phyloP scores from a whole-genome alignment of 2,888 invertebrate genomes.

The Imbricaverruca yamaguchii region DNA sequence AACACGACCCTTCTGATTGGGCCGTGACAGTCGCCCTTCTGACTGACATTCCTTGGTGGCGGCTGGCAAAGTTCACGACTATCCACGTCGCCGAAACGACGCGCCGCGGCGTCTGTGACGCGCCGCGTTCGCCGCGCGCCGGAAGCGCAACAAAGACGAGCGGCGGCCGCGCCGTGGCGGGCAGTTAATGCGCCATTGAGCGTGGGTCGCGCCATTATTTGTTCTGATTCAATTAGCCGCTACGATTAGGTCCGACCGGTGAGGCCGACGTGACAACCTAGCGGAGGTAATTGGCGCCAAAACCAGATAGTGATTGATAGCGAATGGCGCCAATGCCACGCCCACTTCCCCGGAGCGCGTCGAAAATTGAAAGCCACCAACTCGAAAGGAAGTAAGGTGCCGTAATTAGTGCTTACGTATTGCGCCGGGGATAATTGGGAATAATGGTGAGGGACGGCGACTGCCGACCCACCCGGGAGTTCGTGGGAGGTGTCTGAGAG shows the following conservation, averaged over 20 bases:
- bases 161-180: not conserved
- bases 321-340: constrained; percentile 1
- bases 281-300: not conserved
- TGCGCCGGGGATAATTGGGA: constrained; percentile 19
- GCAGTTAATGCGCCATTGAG: not conserved
- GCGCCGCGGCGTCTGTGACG: not conserved
- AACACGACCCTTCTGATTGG: not conserved
- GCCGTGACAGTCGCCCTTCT: not conserved
- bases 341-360: not conserved
- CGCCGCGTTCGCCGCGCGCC: not conserved
- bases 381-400: not conserved
- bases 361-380: not conserved
- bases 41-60: not conserved
- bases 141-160: not conserved
- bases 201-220: not conserved
- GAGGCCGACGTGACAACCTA: not conserved
- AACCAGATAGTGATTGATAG: constrained; percentile 10
- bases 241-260: not conserved
- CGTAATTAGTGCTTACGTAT: constrained; percentile 19
- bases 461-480: too few relatives aligned
- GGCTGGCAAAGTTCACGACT: not conserved
- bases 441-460: not conserved
- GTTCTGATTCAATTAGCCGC: not conserved
- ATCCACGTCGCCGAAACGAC: too few relatives aligned
- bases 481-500: too few relatives aligned